Percentiles rank a stretch among this genome's conserved stretches.
Conservation (phyloP, 2,797 vertebrate genomes). For the Nannoperca obscura region DNA sequence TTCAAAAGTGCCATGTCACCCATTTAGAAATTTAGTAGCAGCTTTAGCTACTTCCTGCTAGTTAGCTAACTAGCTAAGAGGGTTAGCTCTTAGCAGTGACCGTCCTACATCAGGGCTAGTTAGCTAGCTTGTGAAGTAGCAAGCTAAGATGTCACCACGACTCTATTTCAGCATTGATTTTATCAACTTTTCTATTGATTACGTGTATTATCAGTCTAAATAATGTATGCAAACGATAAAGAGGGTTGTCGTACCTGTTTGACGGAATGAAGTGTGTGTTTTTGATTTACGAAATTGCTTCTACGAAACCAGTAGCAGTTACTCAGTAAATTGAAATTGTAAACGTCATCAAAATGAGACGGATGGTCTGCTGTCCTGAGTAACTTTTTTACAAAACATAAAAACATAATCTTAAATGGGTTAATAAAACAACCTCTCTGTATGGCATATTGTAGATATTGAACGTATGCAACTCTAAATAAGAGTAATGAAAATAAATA, state of each 20-base stretch:
- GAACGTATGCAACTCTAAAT: neutral
- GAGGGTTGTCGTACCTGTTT: constrained; percentile 75
- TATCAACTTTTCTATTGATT: neutral
- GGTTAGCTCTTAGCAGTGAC: constrained; percentile 32
- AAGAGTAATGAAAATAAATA: neutral
- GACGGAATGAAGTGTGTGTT: constrained; percentile 43
- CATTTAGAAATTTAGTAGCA: neutral
- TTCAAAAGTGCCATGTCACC: neutral
- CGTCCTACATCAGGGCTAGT: constrained; percentile 20
- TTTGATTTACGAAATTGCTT: constrained; percentile 35
- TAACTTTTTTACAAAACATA: constrained; percentile 30
- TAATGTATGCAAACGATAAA: neutral
- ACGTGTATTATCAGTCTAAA: neutral
- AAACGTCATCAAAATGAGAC: constrained; percentile 77
- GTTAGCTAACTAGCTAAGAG: constrained; percentile 40
- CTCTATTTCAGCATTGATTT: constrained; percentile 35
- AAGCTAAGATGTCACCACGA: constrained; percentile 65
- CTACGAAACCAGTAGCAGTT: constrained; percentile 61
- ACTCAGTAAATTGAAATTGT: constrained; percentile 67
- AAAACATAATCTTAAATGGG: neutral
- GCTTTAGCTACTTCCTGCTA: constrained; percentile 5
- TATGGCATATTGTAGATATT: neutral
- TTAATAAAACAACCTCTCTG: neutral
- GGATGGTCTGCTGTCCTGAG: constrained; percentile 17
- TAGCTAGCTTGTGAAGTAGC: constrained; percentile 58